Conservation (phyloP, 2,113 vertebrate species). For the Enhydra lutris region DNA sequence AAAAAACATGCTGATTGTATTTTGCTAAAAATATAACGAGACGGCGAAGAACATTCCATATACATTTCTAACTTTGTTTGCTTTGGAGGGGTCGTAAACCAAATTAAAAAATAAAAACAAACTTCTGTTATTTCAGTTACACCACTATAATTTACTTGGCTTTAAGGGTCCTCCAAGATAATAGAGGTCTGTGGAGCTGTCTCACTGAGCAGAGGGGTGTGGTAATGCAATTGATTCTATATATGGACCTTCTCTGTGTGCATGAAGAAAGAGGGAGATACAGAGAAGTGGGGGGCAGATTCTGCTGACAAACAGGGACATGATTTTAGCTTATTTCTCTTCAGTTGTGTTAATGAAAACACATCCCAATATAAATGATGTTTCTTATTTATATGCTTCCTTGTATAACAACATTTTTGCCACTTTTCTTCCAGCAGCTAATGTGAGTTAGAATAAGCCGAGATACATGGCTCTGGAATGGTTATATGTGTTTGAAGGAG, state of each 20-base stretch:
- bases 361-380: neutral
- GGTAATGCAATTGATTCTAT: neutral
- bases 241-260: neutral
- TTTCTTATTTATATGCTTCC: neutral
- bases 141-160: neutral
- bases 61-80: neutral
- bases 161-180: neutral
- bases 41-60: neutral
- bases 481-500: neutral
- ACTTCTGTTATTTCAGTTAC: neutral
- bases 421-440: neutral
- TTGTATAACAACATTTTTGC: neutral
- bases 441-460: neutral
- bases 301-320: neutral
- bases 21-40: constrained; percentile 32
- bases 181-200: neutral
- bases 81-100: neutral
- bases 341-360: neutral
- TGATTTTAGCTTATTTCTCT: neutral
- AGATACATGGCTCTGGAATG: neutral
- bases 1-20: neutral
- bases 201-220: neutral
- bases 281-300: neutral
- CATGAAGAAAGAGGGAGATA: neutral
- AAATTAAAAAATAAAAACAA: neutral